A percentile compares a stretch with the other conserved stretches of the same genome.
phyloP scores from a whole-genome alignment of 1,140 invertebrate species.

The Ctenoplectra terminalis region DNA sequence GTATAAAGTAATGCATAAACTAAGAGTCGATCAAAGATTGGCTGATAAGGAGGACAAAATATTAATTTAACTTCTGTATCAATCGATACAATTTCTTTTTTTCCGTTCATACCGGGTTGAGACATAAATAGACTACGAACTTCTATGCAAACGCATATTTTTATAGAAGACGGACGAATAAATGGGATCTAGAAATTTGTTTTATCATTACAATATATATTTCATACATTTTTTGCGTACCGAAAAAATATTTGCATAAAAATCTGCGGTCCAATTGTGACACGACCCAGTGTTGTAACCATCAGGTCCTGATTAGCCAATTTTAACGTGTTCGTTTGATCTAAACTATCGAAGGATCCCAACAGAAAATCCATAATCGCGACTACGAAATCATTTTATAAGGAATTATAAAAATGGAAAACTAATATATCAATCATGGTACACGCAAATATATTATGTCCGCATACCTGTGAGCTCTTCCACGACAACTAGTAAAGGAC shows the following conservation, averaged over 20 bases:
- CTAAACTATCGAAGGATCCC: not conserved
- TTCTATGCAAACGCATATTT: too few species aligned
- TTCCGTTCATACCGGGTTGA: too few species aligned
- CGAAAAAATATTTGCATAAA: too few species aligned
- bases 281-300: not conserved
- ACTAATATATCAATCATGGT: not conserved
- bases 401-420: constrained; percentile 12
- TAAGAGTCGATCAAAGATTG: not conserved
- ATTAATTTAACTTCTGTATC: too few species aligned
- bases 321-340: not conserved
- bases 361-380: not conserved
- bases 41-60: not conserved
- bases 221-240: too few species aligned
- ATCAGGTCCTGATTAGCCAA: constrained; percentile 6
- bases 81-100: too few species aligned
- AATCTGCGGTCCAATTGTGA: too few species aligned
- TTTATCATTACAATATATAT: too few species aligned
- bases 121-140: too few species aligned
- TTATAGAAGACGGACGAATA: too few species aligned
- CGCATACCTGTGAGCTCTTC: constrained; percentile 85
- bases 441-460: constrained; percentile 44
- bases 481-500: constrained; percentile 83
- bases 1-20: not conserved
- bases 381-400: not conserved
- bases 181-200: too few species aligned